These are phyloP conservation scores for Sebastes variabilis DNA, from an alignment of 2,797 vertebrate species.

Conservation along the genomic window DNA sequence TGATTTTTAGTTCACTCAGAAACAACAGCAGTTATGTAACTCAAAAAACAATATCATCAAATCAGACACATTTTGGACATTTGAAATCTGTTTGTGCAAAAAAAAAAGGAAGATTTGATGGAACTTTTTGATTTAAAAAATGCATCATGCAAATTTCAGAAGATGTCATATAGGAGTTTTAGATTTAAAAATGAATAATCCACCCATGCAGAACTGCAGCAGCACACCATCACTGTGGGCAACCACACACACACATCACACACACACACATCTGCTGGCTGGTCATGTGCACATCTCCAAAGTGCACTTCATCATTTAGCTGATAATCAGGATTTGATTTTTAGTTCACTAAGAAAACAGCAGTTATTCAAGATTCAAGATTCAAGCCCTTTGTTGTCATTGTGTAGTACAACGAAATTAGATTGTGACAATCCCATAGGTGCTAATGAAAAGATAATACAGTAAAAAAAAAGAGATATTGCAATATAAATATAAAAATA, in stretches of 20 bases:
- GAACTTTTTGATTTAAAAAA: neutral
- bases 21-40: neutral
- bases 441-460: too few relatives aligned
- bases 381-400: too few relatives aligned
- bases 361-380: neutral
- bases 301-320: neutral
- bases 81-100: neutral
- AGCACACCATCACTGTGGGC: constrained; percentile 55
- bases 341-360: neutral
- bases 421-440: too few relatives aligned
- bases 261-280: constrained; percentile 26
- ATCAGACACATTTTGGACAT: neutral
- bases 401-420: too few relatives aligned
- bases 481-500: too few relatives aligned
- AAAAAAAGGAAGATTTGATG: neutral
- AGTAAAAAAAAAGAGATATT: too few relatives aligned
- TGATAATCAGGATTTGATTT: constrained; percentile 2
- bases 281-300: constrained; percentile 1
- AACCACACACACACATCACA: constrained; percentile 48
- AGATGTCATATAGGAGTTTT: neutral
- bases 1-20: constrained; percentile 8
- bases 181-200: constrained; percentile 3
- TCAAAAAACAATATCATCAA: neutral
- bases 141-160: constrained; percentile 1
- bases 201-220: constrained; percentile 60